Conservation (phyloP, 2,797 vertebrate genomes). For the Sebastes oblongus region DNA sequence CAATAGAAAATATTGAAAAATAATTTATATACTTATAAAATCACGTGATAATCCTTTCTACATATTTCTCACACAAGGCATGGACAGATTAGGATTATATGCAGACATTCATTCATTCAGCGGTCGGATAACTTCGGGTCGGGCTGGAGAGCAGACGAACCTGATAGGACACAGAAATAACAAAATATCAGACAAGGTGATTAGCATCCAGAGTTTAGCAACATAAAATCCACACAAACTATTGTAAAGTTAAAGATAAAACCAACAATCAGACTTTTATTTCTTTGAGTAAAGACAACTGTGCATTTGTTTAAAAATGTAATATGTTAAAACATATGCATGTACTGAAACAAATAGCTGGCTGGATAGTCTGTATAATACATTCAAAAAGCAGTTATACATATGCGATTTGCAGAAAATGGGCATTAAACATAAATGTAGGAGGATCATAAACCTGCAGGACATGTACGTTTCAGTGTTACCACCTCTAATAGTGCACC, state of each 20-base stretch:
- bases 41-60: constrained; percentile 27
- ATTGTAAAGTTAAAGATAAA: neutral
- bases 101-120: constrained; percentile 65
- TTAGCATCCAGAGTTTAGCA: too few species aligned
- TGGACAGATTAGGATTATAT: constrained; percentile 16
- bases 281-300: neutral
- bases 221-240: neutral
- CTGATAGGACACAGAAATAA: constrained; percentile 36
- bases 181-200: neutral
- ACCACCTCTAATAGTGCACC: neutral
- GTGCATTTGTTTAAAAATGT: neutral
- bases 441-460: neutral
- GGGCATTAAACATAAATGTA: neutral
- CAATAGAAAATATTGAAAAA: constrained; percentile 67
- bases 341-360: neutral
- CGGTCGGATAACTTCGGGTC: constrained; percentile 69
- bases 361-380: neutral
- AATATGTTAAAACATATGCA: neutral
- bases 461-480: neutral
- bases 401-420: neutral
- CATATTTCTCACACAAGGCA: constrained; percentile 42
- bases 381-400: neutral
- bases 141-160: constrained; percentile 61
- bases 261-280: neutral
- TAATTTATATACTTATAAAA: constrained; percentile 67